Evolutionary conservation across 64 coral and sea anemone genomes (phyloP).

Genomic region (Orbicella faveolata): DNA sequence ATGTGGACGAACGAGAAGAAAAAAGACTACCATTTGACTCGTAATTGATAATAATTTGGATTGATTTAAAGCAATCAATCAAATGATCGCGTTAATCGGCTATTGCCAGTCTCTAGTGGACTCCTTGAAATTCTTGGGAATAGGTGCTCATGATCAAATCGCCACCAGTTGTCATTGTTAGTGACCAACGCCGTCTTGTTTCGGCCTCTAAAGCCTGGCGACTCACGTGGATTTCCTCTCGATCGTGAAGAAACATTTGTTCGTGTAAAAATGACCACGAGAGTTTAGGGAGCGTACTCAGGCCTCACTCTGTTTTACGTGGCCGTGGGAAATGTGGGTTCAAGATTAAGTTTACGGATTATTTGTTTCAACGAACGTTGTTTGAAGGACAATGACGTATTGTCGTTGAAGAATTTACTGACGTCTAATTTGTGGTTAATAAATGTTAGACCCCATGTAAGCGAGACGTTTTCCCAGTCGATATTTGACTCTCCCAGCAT

Average conservation of each 20-base stretch:
- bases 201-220: not conserved
- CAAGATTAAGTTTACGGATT: not conserved
- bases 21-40: not conserved
- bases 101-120: not conserved
- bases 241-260: not conserved
- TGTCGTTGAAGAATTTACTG: constrained; percentile 1
- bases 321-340: too few relatives aligned
- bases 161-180: not conserved
- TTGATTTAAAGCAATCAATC: not conserved
- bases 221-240: not conserved
- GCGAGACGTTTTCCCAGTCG: too few relatives aligned
- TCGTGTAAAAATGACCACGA: not conserved
- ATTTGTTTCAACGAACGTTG: not conserved
- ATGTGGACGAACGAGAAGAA: not conserved
- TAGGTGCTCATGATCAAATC: not conserved
- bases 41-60: not conserved
- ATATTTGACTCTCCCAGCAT: too few relatives aligned
- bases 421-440: too few relatives aligned
- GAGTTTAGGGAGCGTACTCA: not conserved
- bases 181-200: not conserved
- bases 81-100: not conserved
- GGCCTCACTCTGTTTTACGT: too few relatives aligned
- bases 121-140: not conserved
- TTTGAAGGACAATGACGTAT: not conserved
- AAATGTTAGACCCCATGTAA: too few relatives aligned